Evolutionary conservation across 2,888 invertebrate species (phyloP).

Genomic region (Orthosia gracilis): DNA sequence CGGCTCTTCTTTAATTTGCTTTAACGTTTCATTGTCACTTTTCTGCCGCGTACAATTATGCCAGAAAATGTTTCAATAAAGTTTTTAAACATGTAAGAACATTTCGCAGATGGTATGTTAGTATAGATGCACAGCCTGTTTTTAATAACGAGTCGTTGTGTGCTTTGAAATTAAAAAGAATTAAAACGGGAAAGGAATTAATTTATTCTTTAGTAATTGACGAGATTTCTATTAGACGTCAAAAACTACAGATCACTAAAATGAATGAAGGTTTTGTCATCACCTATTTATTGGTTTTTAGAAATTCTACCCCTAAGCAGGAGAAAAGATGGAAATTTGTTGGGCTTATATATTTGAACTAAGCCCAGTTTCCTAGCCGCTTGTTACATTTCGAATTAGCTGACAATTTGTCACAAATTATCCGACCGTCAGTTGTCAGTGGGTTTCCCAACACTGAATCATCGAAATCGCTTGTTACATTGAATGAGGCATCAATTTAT

Average conservation of each 20-base stretch:
- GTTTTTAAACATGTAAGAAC: constrained; percentile 1
- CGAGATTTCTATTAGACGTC: neutral
- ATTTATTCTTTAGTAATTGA: constrained; percentile 2
- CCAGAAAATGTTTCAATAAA: neutral
- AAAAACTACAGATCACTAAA: neutral
- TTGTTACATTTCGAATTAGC: too few relatives aligned
- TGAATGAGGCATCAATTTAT: too few relatives aligned
- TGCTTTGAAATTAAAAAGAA: neutral
- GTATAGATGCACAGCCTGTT: constrained; percentile 5
- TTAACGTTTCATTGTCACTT: constrained; percentile 7
- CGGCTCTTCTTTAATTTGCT: constrained; percentile 1
- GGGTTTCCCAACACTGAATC: too few relatives aligned
- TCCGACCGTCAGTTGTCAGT: too few relatives aligned
- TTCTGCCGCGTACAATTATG: constrained; percentile 1
- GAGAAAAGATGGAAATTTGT: too few relatives aligned
- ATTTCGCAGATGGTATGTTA: neutral
- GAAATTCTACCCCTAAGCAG: too few relatives aligned
- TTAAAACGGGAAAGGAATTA: neutral
- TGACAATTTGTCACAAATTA: too few relatives aligned
- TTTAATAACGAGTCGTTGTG: constrained; percentile 6
- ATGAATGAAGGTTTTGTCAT: too few relatives aligned
- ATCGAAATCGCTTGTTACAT: too few relatives aligned
- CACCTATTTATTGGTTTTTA: too few relatives aligned
- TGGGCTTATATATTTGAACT: too few relatives aligned
- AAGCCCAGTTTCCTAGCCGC: too few relatives aligned